These are phyloP conservation scores for Drosophila flavopinicola DNA, from an alignment of 2,888 invertebrate species.

Conservation along the genomic window DNA sequence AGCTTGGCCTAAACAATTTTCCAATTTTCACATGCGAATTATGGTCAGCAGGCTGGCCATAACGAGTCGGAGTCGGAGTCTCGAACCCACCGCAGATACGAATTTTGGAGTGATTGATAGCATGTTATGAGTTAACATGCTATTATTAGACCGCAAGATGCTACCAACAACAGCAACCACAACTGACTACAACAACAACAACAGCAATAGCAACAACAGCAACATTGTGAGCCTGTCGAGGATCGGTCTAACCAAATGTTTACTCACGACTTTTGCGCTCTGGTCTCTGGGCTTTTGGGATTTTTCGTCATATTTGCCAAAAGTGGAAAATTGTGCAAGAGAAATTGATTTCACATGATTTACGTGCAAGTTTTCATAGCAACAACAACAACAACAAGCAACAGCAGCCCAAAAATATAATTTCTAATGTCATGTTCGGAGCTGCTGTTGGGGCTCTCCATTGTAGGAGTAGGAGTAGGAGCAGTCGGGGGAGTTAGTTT, in stretches of 20 bases:
- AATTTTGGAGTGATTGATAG: slow-evolving; percentile 79
- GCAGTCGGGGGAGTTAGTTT: slow-evolving; percentile 12
- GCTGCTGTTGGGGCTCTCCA: slow-evolving; percentile 48
- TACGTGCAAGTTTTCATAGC: slow-evolving; percentile 68
- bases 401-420: slow-evolving; percentile 65
- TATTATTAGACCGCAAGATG: slow-evolving; percentile 77
- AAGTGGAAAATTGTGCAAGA: slow-evolving; percentile 77
- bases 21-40: slow-evolving; percentile 81
- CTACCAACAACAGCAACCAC: slow-evolving; percentile 63
- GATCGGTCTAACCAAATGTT: slow-evolving; percentile 68
- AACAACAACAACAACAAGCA: slow-evolving; percentile 28
- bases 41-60: slow-evolving; percentile 45
- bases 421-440: slow-evolving; percentile 75
- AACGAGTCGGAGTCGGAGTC: slow-evolving; percentile 26
- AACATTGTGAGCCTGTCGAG: slow-evolving; percentile 36
- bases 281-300: slow-evolving; percentile 43
- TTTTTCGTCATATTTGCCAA: slow-evolving; percentile 76
- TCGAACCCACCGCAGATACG: slow-evolving; percentile 62
- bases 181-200: slow-evolving; percentile 28
- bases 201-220: slow-evolving; percentile 31
- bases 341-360: slow-evolving; percentile 83
- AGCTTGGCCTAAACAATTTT: slow-evolving; percentile 62
- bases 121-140: slow-evolving; percentile 81
- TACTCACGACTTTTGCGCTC: slow-evolving; percentile 69
- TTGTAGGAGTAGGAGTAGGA: background rate